Evolutionary conservation across 1,140 invertebrate species (phyloP).

Genomic region (Temnothorax curvispinosus): DNA sequence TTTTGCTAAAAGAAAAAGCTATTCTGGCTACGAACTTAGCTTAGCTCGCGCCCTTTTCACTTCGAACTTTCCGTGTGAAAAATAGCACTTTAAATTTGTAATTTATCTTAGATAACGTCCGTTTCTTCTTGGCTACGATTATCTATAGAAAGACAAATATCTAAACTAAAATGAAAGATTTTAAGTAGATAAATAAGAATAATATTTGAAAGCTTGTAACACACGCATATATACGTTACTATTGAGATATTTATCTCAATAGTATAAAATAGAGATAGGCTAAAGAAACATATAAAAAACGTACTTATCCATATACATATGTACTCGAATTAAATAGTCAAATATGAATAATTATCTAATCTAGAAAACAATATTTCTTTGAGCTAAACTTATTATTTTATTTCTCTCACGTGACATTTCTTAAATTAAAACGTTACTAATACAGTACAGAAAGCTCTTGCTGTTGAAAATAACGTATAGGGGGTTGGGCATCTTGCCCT

Average conservation of each 20-base stretch:
- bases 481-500: not conserved
- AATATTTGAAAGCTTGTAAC: not conserved
- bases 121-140: not conserved
- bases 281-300: not conserved
- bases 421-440: not conserved
- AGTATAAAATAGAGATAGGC: not conserved
- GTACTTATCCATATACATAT: not conserved
- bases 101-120: slow-evolving; percentile 3
- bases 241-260: not conserved
- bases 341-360: not conserved
- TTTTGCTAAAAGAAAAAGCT: slow-evolving; percentile 34
- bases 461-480: not conserved
- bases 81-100: slow-evolving; percentile 12
- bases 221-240: not conserved
- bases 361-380: not conserved
- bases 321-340: not conserved
- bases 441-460: not conserved
- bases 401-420: not conserved
- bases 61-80: slow-evolving; percentile 10
- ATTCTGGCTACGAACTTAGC: slow-evolving; percentile 3
- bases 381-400: not conserved
- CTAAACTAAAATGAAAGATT: not conserved
- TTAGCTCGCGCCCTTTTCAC: slow-evolving; percentile 1
- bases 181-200: not conserved
- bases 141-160: not conserved